Conservation (phyloP, 53 echinoderm and acorn worm genomes). For the Pentamera pediparva region DNA sequence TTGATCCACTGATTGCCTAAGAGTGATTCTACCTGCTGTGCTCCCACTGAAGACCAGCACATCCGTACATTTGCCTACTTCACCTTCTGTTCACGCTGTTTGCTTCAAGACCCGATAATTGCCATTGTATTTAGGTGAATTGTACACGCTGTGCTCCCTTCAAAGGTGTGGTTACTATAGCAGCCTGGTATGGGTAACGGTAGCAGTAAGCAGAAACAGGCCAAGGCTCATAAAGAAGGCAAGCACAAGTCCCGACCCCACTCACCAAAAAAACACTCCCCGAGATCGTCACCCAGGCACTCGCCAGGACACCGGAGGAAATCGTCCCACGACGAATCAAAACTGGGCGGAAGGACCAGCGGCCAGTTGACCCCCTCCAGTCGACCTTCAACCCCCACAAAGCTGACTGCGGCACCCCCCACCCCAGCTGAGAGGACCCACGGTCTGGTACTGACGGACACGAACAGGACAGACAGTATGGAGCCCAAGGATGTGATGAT, state of each 20-base stretch:
- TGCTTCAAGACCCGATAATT: too few species aligned
- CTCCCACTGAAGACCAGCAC: too few species aligned
- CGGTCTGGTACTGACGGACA: conserved; percentile 4
- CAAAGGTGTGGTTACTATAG: too few species aligned
- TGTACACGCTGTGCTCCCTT: too few species aligned
- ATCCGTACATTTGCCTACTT: too few species aligned
- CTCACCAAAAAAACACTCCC: not conserved
- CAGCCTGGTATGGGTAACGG: conserved; percentile 33
- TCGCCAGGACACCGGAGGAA: not conserved
- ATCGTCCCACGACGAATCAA: too few species aligned
- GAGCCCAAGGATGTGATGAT: conserved; percentile 95
- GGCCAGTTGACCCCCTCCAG: not conserved
- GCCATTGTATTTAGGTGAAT: too few species aligned
- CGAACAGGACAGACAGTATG: conserved; percentile 45
- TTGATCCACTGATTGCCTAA: too few species aligned
- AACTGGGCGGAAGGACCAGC: not conserved
- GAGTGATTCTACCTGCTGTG: too few species aligned
- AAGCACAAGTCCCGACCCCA: not conserved
- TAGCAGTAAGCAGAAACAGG: conserved; percentile 4
- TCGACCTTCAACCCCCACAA: not conserved
- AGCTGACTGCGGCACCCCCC: not conserved
- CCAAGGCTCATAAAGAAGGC: not conserved
- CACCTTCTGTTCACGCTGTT: too few species aligned
- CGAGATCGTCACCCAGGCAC: not conserved
- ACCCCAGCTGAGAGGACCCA: not conserved